A percentile compares a stretch with the other conserved stretches of the same genome.
Evolutionary conservation across 1,140 invertebrate species (phyloP).

Genomic region (Eulimnadia texana): DNA sequence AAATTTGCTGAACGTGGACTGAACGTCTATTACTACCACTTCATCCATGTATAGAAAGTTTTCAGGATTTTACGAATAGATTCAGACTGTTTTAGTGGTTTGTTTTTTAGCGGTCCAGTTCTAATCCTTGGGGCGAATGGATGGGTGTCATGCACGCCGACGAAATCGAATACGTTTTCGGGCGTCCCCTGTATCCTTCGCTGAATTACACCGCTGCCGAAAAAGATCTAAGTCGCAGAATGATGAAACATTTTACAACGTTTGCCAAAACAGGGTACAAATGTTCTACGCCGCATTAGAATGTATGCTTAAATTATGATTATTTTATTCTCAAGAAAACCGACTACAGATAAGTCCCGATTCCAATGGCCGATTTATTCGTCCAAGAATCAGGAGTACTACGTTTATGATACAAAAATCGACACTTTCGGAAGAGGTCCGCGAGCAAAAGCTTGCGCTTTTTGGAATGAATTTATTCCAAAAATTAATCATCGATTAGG

Average conservation of each 20-base stretch:
- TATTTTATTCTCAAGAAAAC: too few relatives aligned
- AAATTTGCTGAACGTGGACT: conserved; percentile 61
- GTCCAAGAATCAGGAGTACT: conserved; percentile 66
- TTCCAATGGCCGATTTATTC: conserved; percentile 84
- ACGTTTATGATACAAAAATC: conserved; percentile 56
- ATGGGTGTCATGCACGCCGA: conserved; percentile 95
- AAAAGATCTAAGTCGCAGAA: conserved; percentile 62
- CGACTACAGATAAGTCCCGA: conserved; percentile 56
- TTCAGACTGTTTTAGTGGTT: not conserved
- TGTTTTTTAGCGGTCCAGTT: conserved; percentile 65
- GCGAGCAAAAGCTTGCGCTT: conserved; percentile 70
- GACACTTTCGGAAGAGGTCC: conserved; percentile 57
- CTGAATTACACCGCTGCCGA: conserved; percentile 65
- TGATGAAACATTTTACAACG: conserved; percentile 70
- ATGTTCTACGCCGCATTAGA: conserved; percentile 19
- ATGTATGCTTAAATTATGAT: too few relatives aligned
- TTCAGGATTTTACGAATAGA: not conserved
- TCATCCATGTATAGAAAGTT: conserved; percentile 56
- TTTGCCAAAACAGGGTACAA: conserved; percentile 79
- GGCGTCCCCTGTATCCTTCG: conserved; percentile 74
- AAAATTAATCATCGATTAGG: conserved; percentile 56
- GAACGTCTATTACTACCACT: conserved; percentile 74
- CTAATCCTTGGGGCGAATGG: conserved; percentile 86
- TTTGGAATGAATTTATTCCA: conserved; percentile 90
- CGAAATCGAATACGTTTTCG: conserved; percentile 92